Conservation (phyloP, 2,113 vertebrate species). For the Mesocricetus auratus region DNA sequence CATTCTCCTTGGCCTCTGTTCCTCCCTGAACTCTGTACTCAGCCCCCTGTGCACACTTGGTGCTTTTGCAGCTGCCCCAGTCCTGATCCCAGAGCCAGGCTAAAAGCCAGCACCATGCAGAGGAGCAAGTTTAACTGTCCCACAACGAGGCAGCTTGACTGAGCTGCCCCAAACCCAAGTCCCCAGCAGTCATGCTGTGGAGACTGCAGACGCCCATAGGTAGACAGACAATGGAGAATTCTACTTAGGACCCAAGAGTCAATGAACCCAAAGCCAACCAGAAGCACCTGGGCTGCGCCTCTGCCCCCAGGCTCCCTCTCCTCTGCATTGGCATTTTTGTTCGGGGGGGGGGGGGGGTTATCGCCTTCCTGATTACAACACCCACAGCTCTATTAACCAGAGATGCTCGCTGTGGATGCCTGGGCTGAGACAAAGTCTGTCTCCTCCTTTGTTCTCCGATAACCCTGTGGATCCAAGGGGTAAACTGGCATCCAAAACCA, state of each 20-base stretch:
- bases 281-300: not conserved
- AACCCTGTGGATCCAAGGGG: accelerated
- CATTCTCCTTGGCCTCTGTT: not conserved
- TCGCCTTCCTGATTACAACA: not conserved
- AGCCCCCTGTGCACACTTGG: not conserved
- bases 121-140: not conserved
- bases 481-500: not conserved
- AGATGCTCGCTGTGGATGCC: accelerated
- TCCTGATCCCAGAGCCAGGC: not conserved
- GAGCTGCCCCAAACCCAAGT: not conserved
- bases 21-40: not conserved
- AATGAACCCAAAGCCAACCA: accelerated
- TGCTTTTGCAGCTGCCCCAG: not conserved
- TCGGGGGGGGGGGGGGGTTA: not conserved
- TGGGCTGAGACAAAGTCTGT: accelerated
- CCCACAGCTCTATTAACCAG: no score
- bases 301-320: accelerated
- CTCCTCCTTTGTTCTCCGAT: not conserved
- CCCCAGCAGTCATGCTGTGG: accelerated
- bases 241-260: no score
- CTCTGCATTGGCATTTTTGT: accelerated
- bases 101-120: not conserved
- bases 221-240: not conserved
- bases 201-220: not conserved
- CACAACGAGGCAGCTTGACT: no score